phyloP scores from a whole-genome alignment of 2,888 invertebrate species.

The Drosophila meridionalis region DNA sequence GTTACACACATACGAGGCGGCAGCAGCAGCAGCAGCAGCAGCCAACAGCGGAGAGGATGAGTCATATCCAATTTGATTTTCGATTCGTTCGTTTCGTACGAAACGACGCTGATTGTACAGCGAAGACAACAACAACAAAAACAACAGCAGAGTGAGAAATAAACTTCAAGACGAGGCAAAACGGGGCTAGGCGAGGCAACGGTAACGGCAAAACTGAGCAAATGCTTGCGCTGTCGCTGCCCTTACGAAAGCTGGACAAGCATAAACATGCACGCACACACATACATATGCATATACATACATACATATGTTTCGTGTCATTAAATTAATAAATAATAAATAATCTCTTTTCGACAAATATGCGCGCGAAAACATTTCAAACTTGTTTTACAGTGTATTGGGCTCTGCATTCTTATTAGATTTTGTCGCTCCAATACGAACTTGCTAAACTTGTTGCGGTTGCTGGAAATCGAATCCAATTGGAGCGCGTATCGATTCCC shows the following conservation, averaged over 20 bases:
- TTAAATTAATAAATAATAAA: neutral
- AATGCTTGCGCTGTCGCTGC: slow-evolving; percentile 39
- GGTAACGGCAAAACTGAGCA: slow-evolving; percentile 36
- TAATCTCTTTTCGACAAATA: neutral
- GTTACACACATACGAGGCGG: slow-evolving; percentile 27
- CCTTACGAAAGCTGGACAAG: slow-evolving; percentile 22
- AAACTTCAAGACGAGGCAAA: slow-evolving; percentile 56
- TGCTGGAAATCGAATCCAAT: neutral
- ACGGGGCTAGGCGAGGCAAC: slow-evolving; percentile 20
- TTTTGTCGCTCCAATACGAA: neutral
- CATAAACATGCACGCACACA: slow-evolving; percentile 3
- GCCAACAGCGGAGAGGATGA: slow-evolving; percentile 56
- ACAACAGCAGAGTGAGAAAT: slow-evolving; percentile 43
- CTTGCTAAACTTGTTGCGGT: slow-evolving; percentile 6
- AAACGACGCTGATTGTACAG: slow-evolving; percentile 73
- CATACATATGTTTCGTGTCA: neutral
- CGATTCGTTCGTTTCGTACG: slow-evolving; percentile 71
- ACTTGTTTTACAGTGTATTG: neutral
- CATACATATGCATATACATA: neutral
- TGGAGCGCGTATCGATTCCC: neutral
- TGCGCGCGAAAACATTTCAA: neutral
- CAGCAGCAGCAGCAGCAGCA: slow-evolving; percentile 17
- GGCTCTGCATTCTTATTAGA: neutral
- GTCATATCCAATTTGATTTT: slow-evolving; percentile 74
- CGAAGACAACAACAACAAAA: slow-evolving; percentile 22